phyloP scores from a whole-genome alignment of 2,797 vertebrate genomes.

The Kryptopterus vitreolus region DNA sequence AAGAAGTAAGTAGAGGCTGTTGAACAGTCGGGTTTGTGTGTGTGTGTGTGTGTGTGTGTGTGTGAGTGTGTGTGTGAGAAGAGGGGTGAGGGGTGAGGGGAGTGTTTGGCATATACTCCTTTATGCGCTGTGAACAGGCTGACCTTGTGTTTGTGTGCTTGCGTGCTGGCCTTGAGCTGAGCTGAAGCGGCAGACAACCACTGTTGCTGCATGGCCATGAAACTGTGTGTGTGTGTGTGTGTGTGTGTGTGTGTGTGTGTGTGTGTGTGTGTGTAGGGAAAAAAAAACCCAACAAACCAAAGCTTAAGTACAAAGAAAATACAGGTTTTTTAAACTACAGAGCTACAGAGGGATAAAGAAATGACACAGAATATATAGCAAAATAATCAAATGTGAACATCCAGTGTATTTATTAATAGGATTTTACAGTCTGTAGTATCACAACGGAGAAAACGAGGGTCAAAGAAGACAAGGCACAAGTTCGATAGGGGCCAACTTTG shows the following conservation, averaged over 20 bases:
- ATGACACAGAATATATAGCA: background rate
- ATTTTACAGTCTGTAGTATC: too few relatives aligned
- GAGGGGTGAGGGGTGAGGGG: background rate
- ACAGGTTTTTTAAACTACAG: slow-evolving; percentile 28
- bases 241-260: slow-evolving; percentile 19
- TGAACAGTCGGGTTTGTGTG: background rate
- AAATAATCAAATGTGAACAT: background rate
- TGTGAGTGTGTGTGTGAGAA: slow-evolving; percentile 17
- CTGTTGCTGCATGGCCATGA: slow-evolving; percentile 52
- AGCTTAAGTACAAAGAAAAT: slow-evolving; percentile 36
- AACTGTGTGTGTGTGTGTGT: slow-evolving; percentile 28
- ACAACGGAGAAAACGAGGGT: background rate
- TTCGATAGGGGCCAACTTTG: background rate
- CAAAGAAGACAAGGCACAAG: background rate
- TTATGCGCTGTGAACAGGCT: slow-evolving; percentile 61
- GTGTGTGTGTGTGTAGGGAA: slow-evolving; percentile 21
- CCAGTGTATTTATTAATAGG: background rate
- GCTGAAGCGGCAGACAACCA: slow-evolving; percentile 58
- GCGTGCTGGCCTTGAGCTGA: slow-evolving; percentile 72
- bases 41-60: slow-evolving; percentile 15
- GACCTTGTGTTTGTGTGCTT: slow-evolving; percentile 73
- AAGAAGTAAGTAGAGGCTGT: slow-evolving; percentile 3
- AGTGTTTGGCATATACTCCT: slow-evolving; percentile 58
- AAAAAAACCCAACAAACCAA: slow-evolving; percentile 19
- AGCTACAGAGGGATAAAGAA: slow-evolving; percentile 20